These are phyloP conservation scores for Agrochola macilenta DNA, from an alignment of 2,888 invertebrate genomes.

Conservation along the genomic window DNA sequence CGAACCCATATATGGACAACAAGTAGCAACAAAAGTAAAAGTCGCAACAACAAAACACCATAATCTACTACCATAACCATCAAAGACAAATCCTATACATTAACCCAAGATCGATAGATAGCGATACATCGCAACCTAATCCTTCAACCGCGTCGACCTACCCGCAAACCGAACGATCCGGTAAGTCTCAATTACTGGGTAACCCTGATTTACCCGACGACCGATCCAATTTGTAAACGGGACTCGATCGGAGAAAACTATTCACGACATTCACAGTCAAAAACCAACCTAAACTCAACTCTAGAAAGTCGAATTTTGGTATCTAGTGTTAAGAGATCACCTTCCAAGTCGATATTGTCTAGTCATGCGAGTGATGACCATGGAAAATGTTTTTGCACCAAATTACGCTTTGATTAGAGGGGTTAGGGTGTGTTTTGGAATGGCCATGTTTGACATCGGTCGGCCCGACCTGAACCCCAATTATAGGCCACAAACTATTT, in stretches of 20 bases:
- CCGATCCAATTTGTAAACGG: conserved; percentile 90
- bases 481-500: conserved; percentile 90
- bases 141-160: conserved; percentile 85
- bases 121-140: conserved; percentile 83
- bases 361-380: conserved; percentile 90
- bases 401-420: conserved; percentile 70
- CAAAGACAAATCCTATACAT: conserved; percentile 68
- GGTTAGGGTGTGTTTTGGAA: conserved; percentile 70
- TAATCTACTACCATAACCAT: conserved; percentile 59
- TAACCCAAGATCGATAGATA: conserved; percentile 84
- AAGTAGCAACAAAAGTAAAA: conserved; percentile 8
- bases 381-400: conserved; percentile 68
- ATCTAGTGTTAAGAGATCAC: conserved; percentile 72
- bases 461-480: conserved; percentile 84
- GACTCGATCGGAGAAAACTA: conserved; percentile 87
- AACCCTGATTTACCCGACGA: conserved; percentile 89
- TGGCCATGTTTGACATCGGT: conserved; percentile 64
- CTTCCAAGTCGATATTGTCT: conserved; percentile 88
- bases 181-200: conserved; percentile 90
- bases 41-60: conserved; percentile 32
- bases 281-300: conserved; percentile 61
- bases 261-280: conserved; percentile 63
- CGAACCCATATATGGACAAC: conserved; percentile 5
- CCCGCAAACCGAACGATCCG: conserved; percentile 86
- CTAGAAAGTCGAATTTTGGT: conserved; percentile 46